A percentile compares a stretch with the other conserved stretches of the same genome.
Conservation (phyloP, 2,113 vertebrate species). For the Atherinomorus stipes region DNA sequence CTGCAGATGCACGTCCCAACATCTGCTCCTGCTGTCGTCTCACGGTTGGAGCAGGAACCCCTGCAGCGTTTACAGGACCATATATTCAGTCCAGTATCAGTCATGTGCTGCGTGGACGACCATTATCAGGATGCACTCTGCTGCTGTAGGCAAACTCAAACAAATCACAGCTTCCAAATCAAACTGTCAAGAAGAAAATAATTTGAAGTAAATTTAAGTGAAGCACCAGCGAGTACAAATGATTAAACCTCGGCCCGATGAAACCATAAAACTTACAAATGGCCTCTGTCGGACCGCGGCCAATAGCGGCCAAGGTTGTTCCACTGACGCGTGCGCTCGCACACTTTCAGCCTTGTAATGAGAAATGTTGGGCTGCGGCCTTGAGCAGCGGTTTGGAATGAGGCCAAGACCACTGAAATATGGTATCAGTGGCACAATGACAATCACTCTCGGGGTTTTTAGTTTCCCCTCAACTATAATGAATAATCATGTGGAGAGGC, state of each 20-base stretch:
- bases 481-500: conserved; percentile 29
- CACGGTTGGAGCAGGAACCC: not conserved
- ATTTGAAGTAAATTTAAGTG: conserved; percentile 46
- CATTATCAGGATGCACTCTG: not conserved
- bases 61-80: not conserved
- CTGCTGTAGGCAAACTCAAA: not conserved
- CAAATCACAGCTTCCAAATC: conserved; percentile 20
- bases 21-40: not conserved
- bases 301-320: conserved; percentile 52
- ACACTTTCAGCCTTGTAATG: conserved; percentile 44
- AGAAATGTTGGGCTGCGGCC: conserved; percentile 67
- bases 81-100: no score
- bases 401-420: conserved; percentile 54
- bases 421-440: conserved; percentile 39
- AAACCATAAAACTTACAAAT: conserved; percentile 72
- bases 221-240: conserved; percentile 44
- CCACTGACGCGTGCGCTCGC: conserved; percentile 35
- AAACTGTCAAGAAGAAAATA: conserved; percentile 42
- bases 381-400: conserved; percentile 56
- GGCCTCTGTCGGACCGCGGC: conserved; percentile 55
- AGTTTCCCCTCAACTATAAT: conserved; percentile 40
- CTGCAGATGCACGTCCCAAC: no score
- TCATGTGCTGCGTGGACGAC: not conserved
- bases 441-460: conserved; percentile 55
- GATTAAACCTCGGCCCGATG: conserved; percentile 48